Base-by-base conservation (phyloP, 2,113 vertebrate species). In the Catharus bicknelli region DNA sequence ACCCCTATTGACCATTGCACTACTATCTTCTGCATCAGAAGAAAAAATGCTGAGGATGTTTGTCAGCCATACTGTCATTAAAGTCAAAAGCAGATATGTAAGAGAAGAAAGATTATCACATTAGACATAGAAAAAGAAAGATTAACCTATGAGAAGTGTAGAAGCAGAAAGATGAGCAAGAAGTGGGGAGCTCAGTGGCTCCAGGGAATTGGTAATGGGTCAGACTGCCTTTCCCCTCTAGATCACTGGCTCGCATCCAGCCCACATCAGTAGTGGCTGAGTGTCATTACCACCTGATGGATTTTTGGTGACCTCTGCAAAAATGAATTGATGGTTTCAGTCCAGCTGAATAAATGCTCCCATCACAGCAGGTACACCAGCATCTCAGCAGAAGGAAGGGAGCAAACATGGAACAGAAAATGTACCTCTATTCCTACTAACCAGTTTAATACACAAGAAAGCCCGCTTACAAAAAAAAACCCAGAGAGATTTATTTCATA, bases 101-200 rank as follows among this genome's bases (percentile, higher is more conserved):
- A 94, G 93, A 95, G 86, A 95, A 96, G 95, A 96, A 96, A 92
- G 83, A 97, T 97, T 80, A 95, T 93, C 90, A 76, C 91, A 94
- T 89, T 95, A 96, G 88, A 94, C 83, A 75, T 27, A 87, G n/a
- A 88, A 89, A 89, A 95, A 94, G 93, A 95, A 96, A 95, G 88
- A 97, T 96, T 94, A 96, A 94, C 80, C 90, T 94, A 61, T 45
- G 69, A 95, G 84, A 95, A 84, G 84, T 58, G 80, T 34, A 88
- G 91, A 91, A 94, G 85, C 86, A 97, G 93, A 97, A 94, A 86
- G 95, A 96, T 92, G 92, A 96, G 93, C 90, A 92, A 94, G 92
- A 95, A 86, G 90, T 86, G 25, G 64, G 90, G 90, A 64, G 66
- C 54, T 45, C 61, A 57, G 1, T 42, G 83, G 91, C 92, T 96